These are phyloP conservation scores for Pyrocoelia pectoralis DNA, from an alignment of 2,888 invertebrate genomes.

Conservation along the genomic window DNA sequence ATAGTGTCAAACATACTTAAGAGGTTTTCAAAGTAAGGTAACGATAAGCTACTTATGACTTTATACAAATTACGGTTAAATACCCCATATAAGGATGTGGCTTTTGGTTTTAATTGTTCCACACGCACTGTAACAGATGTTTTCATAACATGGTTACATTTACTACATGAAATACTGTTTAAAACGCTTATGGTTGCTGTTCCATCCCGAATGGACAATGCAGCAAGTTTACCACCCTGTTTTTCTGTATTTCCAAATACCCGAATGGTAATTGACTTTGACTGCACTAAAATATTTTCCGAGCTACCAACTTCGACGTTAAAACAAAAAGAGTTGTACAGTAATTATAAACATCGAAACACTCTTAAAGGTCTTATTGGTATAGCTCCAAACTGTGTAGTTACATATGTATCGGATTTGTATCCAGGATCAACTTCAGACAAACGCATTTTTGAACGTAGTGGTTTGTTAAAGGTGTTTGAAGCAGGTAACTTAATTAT, in stretches of 20 bases:
- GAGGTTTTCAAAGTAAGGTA: too few relatives aligned
- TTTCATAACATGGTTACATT: too few relatives aligned
- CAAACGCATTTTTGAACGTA: slow-evolving; percentile 20
- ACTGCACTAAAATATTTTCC: slow-evolving; percentile 23
- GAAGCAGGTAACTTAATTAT: slow-evolving; percentile 40
- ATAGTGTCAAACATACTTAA: too few relatives aligned
- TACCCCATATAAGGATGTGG: too few relatives aligned
- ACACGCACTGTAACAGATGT: too few relatives aligned
- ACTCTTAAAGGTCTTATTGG: slow-evolving; percentile 36
- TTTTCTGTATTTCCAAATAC: slow-evolving; percentile 23
- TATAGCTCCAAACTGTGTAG: background rate
- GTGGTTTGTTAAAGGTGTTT: slow-evolving; percentile 33
- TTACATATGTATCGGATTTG: slow-evolving; percentile 8
- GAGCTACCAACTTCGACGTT: background rate
- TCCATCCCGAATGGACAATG: slow-evolving; percentile 32
- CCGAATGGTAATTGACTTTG: slow-evolving; percentile 24
- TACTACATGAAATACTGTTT: too few relatives aligned
- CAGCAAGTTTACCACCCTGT: slow-evolving; percentile 21
- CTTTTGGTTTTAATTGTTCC: too few relatives aligned
- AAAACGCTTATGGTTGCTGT: too few relatives aligned
- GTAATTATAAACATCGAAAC: slow-evolving; percentile 15
- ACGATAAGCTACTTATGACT: too few relatives aligned
- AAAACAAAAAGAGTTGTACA: slow-evolving; percentile 7
- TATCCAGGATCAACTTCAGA: slow-evolving; percentile 18
- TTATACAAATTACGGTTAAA: too few relatives aligned